A percentile compares a stretch with the other conserved stretches of the same genome.
Evolutionary conservation across 2,113 vertebrate species (phyloP).

Genomic region (Macrotus californicus): DNA sequence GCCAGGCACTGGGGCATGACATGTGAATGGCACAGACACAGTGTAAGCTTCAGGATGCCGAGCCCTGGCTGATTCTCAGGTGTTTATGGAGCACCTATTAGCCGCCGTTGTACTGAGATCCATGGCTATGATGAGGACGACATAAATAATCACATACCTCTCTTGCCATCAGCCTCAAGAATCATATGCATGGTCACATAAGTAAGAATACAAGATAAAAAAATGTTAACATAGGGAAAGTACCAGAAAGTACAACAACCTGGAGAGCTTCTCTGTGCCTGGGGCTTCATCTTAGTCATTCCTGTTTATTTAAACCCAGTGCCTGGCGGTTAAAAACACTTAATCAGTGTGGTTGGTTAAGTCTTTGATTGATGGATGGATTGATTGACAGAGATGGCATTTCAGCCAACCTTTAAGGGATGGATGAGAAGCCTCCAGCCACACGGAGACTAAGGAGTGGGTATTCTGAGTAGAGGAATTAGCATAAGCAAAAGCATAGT

Average conservation of each 20-base stretch:
- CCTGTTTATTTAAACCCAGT: slow-evolving; percentile 12
- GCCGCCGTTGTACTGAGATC: background rate
- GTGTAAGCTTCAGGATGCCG: background rate
- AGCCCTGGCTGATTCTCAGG: background rate
- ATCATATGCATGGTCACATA: background rate
- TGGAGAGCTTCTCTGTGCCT: background rate
- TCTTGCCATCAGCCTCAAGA: background rate
- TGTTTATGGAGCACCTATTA: background rate
- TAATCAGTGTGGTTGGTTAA: slow-evolving; percentile 8
- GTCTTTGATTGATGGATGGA: slow-evolving; percentile 18
- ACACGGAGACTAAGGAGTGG: background rate
- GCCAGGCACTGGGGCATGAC: background rate
- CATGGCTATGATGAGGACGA: background rate
- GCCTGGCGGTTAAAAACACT: slow-evolving; percentile 10
- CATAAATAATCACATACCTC: background rate
- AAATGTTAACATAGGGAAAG: background rate
- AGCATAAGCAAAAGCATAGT: background rate
- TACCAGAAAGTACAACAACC: background rate
- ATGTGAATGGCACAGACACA: background rate
- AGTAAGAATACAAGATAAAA: background rate
- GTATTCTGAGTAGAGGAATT: background rate
- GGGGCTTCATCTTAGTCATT: background rate
- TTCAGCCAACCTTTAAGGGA: background rate
- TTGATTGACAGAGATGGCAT: slow-evolving; percentile 3
- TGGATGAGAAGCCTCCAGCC: background rate